Evolutionary conservation across 2,888 invertebrate species (phyloP).

Genomic region (Idaea dimidiata): DNA sequence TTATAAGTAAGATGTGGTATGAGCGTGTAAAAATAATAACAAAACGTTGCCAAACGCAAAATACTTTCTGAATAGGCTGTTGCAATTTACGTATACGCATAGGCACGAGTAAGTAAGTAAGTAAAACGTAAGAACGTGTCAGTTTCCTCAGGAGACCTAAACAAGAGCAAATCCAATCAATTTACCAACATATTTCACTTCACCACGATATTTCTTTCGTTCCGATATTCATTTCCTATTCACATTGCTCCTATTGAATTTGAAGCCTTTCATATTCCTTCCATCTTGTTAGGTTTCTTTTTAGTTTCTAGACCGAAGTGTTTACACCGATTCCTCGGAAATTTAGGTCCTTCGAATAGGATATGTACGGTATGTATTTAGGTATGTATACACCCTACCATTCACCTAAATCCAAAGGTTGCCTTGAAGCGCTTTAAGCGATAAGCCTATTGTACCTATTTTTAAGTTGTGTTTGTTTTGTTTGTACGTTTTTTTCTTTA

Average conservation of each 20-base stretch:
- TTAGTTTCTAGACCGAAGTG: not conserved
- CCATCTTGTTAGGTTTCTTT: not conserved
- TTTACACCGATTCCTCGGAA: not conserved
- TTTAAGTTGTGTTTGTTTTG: no score
- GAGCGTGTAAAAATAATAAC: no score
- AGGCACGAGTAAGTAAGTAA: not conserved
- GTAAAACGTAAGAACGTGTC: not conserved
- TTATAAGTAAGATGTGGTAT: no score
- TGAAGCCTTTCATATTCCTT: slow-evolving; percentile 1
- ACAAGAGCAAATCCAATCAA: not conserved
- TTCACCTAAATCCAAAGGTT: no score
- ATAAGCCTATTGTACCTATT: no score
- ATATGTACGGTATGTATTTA: no score
- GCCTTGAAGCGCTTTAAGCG: no score
- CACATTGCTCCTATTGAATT: not conserved
- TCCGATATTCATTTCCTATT: not conserved
- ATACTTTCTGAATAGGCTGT: no score
- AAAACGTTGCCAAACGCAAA: no score
- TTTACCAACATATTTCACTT: not conserved
- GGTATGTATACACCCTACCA: no score
- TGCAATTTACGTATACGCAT: not conserved
- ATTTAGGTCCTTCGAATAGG: not conserved
- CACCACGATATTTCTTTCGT: not conserved
- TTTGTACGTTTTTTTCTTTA: no score
- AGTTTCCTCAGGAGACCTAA: not conserved